phyloP scores from a whole-genome alignment of 2,888 invertebrate species.

The Leptopilina drosophilae region DNA sequence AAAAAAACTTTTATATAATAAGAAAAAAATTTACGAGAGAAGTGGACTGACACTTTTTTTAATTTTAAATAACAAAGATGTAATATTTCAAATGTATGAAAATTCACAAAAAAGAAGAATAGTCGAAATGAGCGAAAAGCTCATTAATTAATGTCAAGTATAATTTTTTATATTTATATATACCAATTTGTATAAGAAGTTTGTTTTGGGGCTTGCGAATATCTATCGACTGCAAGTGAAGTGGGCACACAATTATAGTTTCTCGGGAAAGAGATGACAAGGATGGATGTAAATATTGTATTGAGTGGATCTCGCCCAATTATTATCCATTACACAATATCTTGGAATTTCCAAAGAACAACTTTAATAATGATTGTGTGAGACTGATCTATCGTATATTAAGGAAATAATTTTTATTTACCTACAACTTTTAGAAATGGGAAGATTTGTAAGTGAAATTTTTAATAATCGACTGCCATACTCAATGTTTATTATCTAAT shows the following conservation, averaged over 20 bases:
- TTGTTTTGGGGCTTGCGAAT: constrained; percentile 17
- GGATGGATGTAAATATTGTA: constrained; percentile 54
- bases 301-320: constrained; percentile 29
- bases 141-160: background rate
- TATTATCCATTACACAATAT: constrained; percentile 43
- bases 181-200: constrained; percentile 3
- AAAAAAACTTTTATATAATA: constrained; percentile 29
- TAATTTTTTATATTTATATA: constrained; percentile 28
- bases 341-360: constrained; percentile 56
- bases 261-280: constrained; percentile 34
- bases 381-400: constrained; percentile 77
- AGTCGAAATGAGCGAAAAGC: background rate
- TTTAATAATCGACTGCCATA: constrained; percentile 71
- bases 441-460: constrained; percentile 60
- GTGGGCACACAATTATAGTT: constrained; percentile 30
- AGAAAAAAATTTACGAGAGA: constrained; percentile 34
- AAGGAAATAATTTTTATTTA: constrained; percentile 73
- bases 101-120: background rate
- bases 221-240: constrained; percentile 34
- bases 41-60: constrained; percentile 35
- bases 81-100: background rate
- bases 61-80: background rate
- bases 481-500: constrained; percentile 67
- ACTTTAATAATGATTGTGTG: constrained; percentile 72
- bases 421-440: constrained; percentile 68